A percentile compares a stretch with the other conserved stretches of the same genome.
Evolutionary conservation across 2,797 vertebrate species (phyloP).

Genomic region (Sebastiscus tertius): DNA sequence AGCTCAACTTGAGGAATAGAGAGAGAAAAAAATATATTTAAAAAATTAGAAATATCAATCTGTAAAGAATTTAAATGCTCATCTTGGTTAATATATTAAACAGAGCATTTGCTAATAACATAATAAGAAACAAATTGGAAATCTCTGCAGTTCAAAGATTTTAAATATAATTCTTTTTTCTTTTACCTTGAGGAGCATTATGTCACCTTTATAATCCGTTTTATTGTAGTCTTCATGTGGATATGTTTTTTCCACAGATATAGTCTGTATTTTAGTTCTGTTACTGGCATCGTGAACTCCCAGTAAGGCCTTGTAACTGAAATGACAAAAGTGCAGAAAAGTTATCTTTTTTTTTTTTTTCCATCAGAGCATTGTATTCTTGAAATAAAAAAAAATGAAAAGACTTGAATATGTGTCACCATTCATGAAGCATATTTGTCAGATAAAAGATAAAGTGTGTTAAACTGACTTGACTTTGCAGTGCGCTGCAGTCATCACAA

Average conservation of each 20-base stretch:
- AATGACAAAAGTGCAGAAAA: not conserved
- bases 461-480: constrained; percentile 57
- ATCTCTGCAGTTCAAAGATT: not conserved
- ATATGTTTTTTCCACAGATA: not conserved
- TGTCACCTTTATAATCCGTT: not conserved
- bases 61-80: not conserved
- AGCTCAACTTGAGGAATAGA: constrained; percentile 38
- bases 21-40: not conserved
- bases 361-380: not conserved
- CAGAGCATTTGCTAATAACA: not conserved
- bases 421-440: not conserved
- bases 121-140: not conserved
- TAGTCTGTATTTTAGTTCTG: accelerated
- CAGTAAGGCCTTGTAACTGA: constrained; percentile 19
- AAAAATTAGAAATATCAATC: not conserved
- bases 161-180: accelerated
- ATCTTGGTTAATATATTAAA: not conserved
- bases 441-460: not conserved
- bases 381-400: not conserved
- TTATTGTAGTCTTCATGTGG: not conserved
- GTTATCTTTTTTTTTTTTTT: not conserved
- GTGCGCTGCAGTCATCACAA: constrained; percentile 75
- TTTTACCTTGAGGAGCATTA: constrained; percentile 77
- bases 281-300: constrained; percentile 6
- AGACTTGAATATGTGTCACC: not conserved